These are phyloP conservation scores for Theropithecus gelada DNA, from an alignment of 2,113 vertebrate species.

Conservation along the genomic window DNA sequence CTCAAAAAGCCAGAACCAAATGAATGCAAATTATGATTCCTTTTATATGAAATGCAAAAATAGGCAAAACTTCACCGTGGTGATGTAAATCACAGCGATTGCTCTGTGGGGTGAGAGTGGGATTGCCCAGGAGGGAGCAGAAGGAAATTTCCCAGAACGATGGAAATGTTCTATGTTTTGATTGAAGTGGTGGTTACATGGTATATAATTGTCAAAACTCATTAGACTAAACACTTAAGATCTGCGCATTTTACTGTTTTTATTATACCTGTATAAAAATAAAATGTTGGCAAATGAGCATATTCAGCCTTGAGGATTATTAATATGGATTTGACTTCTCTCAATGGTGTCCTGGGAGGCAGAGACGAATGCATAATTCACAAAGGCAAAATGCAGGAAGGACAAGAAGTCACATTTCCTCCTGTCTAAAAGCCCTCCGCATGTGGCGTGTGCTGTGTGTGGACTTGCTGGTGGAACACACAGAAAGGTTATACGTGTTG, in stretches of 20 bases:
- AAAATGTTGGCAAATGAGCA: background rate
- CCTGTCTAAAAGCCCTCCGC: background rate
- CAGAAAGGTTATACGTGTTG: too few species aligned
- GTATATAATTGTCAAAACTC: background rate
- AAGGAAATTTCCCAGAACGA: background rate
- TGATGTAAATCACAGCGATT: background rate
- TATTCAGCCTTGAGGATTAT: background rate
- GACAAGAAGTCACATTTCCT: too few species aligned
- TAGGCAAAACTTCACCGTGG: background rate
- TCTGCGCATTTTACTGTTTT: background rate
- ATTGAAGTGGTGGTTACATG: background rate
- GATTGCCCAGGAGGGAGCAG: background rate
- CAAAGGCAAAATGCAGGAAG: background rate
- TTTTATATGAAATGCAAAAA: background rate
- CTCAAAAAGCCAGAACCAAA: background rate
- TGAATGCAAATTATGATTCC: background rate
- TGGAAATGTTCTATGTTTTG: background rate
- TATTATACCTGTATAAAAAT: background rate
- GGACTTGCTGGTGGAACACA: background rate
- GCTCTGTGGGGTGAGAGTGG: background rate
- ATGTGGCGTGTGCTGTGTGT: rapidly evolving
- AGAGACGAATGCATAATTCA: background rate
- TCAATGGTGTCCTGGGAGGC: background rate
- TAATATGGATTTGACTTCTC: background rate
- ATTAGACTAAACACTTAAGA: background rate